Evolutionary conservation across 2,888 invertebrate genomes (phyloP).

Genomic region (Acronicta leporina): DNA sequence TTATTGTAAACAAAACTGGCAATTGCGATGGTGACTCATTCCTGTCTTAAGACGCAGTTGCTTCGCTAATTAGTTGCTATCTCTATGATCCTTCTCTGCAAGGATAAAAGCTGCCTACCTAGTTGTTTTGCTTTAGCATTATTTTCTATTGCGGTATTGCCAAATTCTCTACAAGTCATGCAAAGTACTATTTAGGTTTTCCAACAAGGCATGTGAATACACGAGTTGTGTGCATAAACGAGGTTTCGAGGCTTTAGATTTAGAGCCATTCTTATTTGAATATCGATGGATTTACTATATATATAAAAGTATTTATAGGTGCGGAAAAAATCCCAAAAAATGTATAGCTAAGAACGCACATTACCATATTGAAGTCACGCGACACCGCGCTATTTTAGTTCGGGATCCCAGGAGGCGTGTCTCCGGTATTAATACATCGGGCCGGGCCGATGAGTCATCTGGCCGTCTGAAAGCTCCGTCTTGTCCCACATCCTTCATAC

Average conservation of each 20-base stretch:
- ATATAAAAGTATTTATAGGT: conserved; percentile 52
- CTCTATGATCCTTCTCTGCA: conserved; percentile 53
- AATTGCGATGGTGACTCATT: conserved; percentile 66
- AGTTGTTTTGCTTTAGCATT: conserved; percentile 4
- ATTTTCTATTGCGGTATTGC: background rate
- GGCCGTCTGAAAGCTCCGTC: conserved; percentile 84
- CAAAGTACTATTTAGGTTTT: background rate
- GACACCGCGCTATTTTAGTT: conserved; percentile 85
- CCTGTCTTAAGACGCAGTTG: conserved; percentile 61
- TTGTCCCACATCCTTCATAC: conserved; percentile 87
- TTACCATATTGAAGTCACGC: conserved; percentile 81
- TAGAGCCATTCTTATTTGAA: conserved; percentile 40
- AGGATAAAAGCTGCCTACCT: conserved; percentile 44
- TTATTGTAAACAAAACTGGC: conserved; percentile 78
- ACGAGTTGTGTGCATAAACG: background rate
- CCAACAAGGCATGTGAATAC: background rate
- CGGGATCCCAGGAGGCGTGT: conserved; percentile 86
- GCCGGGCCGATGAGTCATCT: conserved; percentile 81
- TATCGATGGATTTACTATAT: conserved; percentile 53
- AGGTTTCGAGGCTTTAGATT: background rate
- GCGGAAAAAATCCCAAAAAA: conserved; percentile 61
- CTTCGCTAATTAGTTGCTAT: conserved; percentile 61
- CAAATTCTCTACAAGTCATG: conserved; percentile 13
- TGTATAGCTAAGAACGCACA: conserved; percentile 62
- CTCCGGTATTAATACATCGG: conserved; percentile 85